Evolutionary conservation across 2,113 vertebrate species (phyloP), one percentile per base, ranked within the genome.

Genomic region (Echinops telfairi): DNA sequence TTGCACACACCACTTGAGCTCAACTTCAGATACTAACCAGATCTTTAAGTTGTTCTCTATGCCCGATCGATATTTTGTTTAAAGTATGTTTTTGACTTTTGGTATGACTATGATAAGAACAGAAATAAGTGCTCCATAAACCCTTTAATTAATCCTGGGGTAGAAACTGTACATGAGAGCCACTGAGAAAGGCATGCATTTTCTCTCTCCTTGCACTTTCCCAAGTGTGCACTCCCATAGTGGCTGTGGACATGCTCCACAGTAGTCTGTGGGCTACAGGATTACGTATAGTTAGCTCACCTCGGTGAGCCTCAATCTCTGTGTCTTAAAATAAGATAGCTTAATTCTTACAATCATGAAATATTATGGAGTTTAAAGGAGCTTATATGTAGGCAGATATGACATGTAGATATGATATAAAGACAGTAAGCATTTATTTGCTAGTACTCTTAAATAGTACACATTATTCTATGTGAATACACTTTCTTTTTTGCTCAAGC

Each of bases 1-100:
- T 73, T 90, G 75, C 73, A 89, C n/a, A 82, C 43, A 76, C 2
- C 62, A 64, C 40, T 75, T 85, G 43, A 94, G 57, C 58, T 89
- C 90, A 75, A 81, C 66, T 83, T 95, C 88, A 89, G 73, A 94
- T 76, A 90, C 64, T 68, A 60, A 60, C 15, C 82, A 91, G 25
- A 57, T 93, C 82, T 86, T 93, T 86, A 76, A 66, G 71, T 29
- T 88, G 40, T 36, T 94, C 89, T 62, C 22, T 86, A 53, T 75
- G 40, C 75, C 64, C 92, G 93, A 84, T 70, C 47, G 53, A 43
- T 53, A 87, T 86, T 92, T 95, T 86, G 88, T 79, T 88, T 92
- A 92, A 89, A 92, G 76, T 83, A 76, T 89, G 47, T 68, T 86
- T 58, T 94, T 94, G 82, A 94, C 93, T 94, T 91, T 95, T 83